Evolutionary conservation across 1,140 invertebrate species (phyloP).

Genomic region (Leptonema lineaticorne): DNA sequence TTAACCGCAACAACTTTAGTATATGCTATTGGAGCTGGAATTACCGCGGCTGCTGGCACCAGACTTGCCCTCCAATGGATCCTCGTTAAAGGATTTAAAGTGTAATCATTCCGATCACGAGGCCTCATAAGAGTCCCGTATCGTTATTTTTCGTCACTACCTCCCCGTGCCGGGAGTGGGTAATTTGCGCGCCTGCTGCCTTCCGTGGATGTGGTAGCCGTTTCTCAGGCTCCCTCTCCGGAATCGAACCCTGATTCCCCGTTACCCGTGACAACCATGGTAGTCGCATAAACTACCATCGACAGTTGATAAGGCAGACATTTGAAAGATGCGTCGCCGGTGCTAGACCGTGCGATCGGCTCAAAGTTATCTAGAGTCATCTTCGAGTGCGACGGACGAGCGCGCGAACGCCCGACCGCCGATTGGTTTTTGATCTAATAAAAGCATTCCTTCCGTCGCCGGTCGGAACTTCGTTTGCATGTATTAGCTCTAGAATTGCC

Average conservation of each 20-base stretch:
- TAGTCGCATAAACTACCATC: conserved; percentile 76
- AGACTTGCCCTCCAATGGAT: conserved; percentile 90
- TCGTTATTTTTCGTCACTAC: conserved; percentile 88
- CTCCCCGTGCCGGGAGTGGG: conserved; percentile 78
- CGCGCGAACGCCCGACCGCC: too few relatives aligned
- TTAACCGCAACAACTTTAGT: conserved; percentile 83
- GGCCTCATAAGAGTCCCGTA: conserved; percentile 73
- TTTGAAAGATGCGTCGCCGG: conserved; percentile 81
- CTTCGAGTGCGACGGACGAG: too few relatives aligned
- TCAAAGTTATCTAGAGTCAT: conserved; percentile 78
- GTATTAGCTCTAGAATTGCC: conserved; percentile 86
- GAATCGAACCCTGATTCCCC: conserved; percentile 68
- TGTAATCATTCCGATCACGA: conserved; percentile 87
- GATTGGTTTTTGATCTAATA: too few relatives aligned
- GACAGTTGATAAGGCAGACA: conserved; percentile 87
- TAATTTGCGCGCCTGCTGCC: conserved; percentile 88
- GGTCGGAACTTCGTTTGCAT: conserved; percentile 70
- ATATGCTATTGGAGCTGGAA: conserved; percentile 89
- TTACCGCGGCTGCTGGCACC: conserved; percentile 89
- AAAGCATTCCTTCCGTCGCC: conserved; percentile 68
- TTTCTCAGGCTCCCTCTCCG: conserved; percentile 60
- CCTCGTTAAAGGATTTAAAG: conserved; percentile 87
- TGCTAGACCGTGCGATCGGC: conserved; percentile 72
- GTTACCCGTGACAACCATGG: conserved; percentile 80
- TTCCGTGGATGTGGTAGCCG: conserved; percentile 90